phyloP scores from a whole-genome alignment of 2,113 vertebrate genomes.

The Oceanites oceanicus region DNA sequence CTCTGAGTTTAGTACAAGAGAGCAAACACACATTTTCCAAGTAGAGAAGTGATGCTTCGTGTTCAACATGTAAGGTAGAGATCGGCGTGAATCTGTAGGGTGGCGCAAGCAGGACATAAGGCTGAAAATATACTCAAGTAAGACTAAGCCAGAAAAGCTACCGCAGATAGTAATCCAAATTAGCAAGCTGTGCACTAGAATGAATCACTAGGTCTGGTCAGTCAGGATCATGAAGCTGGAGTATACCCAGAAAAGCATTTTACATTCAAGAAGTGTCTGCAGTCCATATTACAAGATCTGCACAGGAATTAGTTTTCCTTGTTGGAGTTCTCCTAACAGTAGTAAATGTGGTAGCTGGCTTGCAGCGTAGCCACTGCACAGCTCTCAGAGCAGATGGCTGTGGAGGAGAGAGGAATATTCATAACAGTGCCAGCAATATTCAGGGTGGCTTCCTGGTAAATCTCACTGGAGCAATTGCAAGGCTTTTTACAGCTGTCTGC shows the following conservation, averaged over 20 bases:
- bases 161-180: neutral
- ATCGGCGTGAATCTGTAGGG: neutral
- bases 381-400: neutral
- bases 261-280: neutral
- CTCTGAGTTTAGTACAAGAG: neutral
- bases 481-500: neutral
- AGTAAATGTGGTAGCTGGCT: neutral
- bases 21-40: neutral
- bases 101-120: neutral
- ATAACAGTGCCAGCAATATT: neutral
- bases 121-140: neutral
- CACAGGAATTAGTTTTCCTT: neutral
- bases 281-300: neutral
- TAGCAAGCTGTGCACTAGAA: neutral
- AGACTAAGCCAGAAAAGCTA: neutral
- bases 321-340: neutral
- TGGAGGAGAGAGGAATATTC: neutral
- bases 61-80: neutral
- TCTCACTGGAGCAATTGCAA: neutral
- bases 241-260: neutral
- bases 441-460: constrained; percentile 6
- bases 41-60: neutral
- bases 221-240: neutral
- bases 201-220: neutral
- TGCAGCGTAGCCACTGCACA: neutral